phyloP scores from a whole-genome alignment of 2,797 vertebrate species.

The Hoplostethus mediterraneus region DNA sequence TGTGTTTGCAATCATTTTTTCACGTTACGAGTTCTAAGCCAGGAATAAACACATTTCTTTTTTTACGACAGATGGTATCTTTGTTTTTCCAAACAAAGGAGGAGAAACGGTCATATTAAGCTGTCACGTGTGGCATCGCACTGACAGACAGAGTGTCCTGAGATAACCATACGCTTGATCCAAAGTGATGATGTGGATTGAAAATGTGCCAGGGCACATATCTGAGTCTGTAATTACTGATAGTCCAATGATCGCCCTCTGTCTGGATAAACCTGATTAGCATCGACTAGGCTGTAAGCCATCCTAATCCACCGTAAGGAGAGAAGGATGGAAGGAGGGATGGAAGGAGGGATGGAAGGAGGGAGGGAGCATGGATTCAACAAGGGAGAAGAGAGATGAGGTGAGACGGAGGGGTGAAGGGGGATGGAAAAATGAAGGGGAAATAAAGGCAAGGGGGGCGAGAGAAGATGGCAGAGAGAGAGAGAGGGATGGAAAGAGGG shows the following conservation, averaged over 20 bases:
- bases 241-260: slow-evolving; percentile 78
- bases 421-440: slow-evolving; percentile 14
- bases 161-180: slow-evolving; percentile 68
- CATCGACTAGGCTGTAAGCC: slow-evolving; percentile 71
- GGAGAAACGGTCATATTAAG: slow-evolving; percentile 37
- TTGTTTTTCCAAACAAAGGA: slow-evolving; percentile 68
- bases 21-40: slow-evolving; percentile 1
- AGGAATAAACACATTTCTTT: slow-evolving; percentile 13
- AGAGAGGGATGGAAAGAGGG: neutral
- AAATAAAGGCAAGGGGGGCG: slow-evolving; percentile 15
- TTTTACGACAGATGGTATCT: slow-evolving; percentile 66
- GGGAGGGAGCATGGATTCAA: slow-evolving; percentile 22
- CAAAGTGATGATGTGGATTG: slow-evolving; percentile 70
- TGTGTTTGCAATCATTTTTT: slow-evolving; percentile 17
- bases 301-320: slow-evolving; percentile 70
- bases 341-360: neutral
- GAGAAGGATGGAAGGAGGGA: slow-evolving; percentile 51
- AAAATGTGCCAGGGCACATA: slow-evolving; percentile 65
- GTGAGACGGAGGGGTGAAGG: slow-evolving; percentile 13
- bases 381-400: slow-evolving; percentile 7
- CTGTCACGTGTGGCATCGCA: slow-evolving; percentile 40
- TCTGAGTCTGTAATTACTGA: slow-evolving; percentile 78
- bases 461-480: slow-evolving; percentile 22
- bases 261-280: slow-evolving; percentile 82
- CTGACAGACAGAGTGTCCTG: slow-evolving; percentile 15